Percentiles rank a stretch among this genome's conserved stretches.
Conservation (phyloP, 2,888 invertebrate species). For the Pachymerium ferrugineum region DNA sequence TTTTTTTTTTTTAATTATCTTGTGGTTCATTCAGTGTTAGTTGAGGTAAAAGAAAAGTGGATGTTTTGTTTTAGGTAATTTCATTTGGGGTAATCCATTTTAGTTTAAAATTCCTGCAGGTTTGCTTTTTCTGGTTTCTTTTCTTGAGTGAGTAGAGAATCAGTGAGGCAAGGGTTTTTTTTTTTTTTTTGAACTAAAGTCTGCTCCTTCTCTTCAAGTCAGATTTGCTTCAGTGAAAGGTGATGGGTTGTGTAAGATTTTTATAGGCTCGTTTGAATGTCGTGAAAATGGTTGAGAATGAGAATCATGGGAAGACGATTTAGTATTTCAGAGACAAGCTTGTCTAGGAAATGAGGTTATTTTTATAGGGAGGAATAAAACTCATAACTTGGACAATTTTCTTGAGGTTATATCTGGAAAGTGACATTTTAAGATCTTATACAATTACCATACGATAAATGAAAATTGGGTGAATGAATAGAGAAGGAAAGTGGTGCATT, state of each 20-base stretch:
- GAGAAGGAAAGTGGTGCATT: no score
- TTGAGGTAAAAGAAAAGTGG: no score
- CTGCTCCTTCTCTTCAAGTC: conserved; percentile 16
- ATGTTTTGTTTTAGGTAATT: not conserved
- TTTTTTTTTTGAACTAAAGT: not conserved
- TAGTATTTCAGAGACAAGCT: conserved; percentile 20
- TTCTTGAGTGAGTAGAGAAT: not conserved
- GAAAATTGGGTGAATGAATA: no score
- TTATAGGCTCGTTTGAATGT: conserved; percentile 18
- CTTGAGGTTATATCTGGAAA: not conserved
- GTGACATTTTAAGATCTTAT: no score
- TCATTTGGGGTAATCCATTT: not conserved
- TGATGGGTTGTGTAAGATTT: conserved; percentile 24
- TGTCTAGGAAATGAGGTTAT: conserved; percentile 2
- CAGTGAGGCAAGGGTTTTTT: not conserved
- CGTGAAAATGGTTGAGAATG: conserved; percentile 27
- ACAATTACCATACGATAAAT: no score
- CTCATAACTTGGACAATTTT: not conserved
- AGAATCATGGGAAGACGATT: conserved; percentile 25
- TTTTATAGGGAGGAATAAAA: not conserved
- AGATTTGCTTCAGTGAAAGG: conserved; percentile 27
- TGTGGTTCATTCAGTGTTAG: not conserved
- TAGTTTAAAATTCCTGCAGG: not conserved
- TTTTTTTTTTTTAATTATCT: not conserved
- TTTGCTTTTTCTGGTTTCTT: not conserved